Percentiles rank a stretch among this genome's conserved stretches.
phyloP scores from a whole-genome alignment of 2,113 vertebrate species.

The Solea solea region DNA sequence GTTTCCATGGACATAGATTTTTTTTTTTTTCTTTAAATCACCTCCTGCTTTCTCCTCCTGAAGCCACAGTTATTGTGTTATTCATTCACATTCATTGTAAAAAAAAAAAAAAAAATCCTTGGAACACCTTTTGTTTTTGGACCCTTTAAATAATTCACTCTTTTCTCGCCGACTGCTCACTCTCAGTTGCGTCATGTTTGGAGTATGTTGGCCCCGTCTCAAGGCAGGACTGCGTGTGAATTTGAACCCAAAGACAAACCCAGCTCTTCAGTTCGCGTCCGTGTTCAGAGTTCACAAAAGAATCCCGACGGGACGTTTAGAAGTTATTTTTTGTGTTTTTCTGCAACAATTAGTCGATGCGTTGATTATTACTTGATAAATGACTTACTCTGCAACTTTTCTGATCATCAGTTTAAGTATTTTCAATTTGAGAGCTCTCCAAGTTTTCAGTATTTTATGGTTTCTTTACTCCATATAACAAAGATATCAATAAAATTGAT shows the following conservation, averaged over 20 bases:
- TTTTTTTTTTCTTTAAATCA: slow-evolving; percentile 31
- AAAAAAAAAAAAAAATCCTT: background rate
- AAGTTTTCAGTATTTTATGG: too few relatives aligned
- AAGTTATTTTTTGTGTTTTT: too few relatives aligned
- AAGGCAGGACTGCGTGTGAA: background rate
- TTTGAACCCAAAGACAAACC: background rate
- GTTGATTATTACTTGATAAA: too few relatives aligned
- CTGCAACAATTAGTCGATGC: too few relatives aligned
- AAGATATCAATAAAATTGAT: too few relatives aligned
- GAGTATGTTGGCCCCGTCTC: slow-evolving; percentile 6
- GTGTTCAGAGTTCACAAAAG: too few relatives aligned
- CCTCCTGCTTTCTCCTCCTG: slow-evolving; percentile 8
- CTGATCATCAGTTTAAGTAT: too few relatives aligned
- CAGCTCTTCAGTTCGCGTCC: too few relatives aligned
- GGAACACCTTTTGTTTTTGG: background rate
- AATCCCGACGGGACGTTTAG: too few relatives aligned
- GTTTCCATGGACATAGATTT: slow-evolving; percentile 71
- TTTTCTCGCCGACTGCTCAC: slow-evolving; percentile 12
- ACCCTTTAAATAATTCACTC: slow-evolving; percentile 22
- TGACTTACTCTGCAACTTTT: too few relatives aligned
- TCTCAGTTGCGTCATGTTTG: slow-evolving; percentile 8
- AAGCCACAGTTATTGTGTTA: slow-evolving; percentile 28
- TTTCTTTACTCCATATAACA: too few relatives aligned
- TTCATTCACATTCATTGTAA: slow-evolving; percentile 19
- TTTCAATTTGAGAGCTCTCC: too few relatives aligned